Conservation (phyloP, 2,797 vertebrate genomes). For the Moxostoma hubbsi region DNA sequence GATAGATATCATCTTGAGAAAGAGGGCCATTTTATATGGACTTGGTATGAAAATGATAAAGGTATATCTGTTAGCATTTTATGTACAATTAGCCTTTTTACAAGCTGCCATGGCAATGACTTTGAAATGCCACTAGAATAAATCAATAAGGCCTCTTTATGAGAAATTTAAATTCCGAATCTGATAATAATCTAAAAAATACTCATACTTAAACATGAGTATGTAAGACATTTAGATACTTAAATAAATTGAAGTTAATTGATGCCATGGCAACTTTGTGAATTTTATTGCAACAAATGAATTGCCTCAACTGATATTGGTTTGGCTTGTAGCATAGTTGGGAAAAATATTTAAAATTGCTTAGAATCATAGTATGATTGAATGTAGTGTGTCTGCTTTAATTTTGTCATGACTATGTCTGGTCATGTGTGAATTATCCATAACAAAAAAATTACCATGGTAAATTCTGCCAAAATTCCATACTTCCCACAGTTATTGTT, state of each 20-base stretch:
- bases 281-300: constrained; percentile 60
- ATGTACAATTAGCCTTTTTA: constrained; percentile 76
- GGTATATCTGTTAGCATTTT: constrained; percentile 82
- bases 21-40: constrained; percentile 86
- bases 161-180: neutral
- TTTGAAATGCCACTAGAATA: constrained; percentile 57
- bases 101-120: constrained; percentile 85
- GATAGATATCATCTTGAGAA: constrained; percentile 88
- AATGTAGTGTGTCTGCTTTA: constrained; percentile 10
- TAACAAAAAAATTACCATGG: neutral
- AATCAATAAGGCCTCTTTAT: constrained; percentile 1
- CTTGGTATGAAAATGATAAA: constrained; percentile 87
- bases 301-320: constrained; percentile 65
- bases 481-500: constrained; percentile 10
- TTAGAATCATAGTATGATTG: constrained; percentile 22
- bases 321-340: constrained; percentile 68
- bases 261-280: constrained; percentile 81
- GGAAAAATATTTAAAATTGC: constrained; percentile 52
- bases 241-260: constrained; percentile 15
- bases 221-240: constrained; percentile 9
- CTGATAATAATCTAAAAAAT: constrained; percentile 59
- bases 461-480: constrained; percentile 31
- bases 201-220: neutral
- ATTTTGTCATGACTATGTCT: constrained; percentile 34
- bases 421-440: neutral